Evolutionary conservation across 2,797 vertebrate species (phyloP).

Genomic region (Hipposideros larvatus): DNA sequence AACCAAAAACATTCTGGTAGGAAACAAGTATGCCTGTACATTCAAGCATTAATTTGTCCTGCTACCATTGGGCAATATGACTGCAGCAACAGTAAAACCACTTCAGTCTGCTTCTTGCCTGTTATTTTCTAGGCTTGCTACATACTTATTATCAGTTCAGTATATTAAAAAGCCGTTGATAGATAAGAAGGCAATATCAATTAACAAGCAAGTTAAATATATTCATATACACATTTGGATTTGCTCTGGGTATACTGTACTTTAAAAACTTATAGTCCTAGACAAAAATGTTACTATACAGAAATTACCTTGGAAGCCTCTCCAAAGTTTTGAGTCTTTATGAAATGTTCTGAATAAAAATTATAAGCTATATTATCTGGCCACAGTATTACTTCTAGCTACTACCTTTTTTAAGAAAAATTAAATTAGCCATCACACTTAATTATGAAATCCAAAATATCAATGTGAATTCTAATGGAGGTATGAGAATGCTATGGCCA

Average conservation of each 20-base stretch:
- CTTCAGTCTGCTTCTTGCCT: not conserved
- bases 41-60: not conserved
- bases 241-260: not conserved
- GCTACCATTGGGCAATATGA: not conserved
- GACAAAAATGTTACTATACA: slow-evolving; percentile 17
- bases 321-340: slow-evolving; percentile 17
- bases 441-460: slow-evolving; percentile 33
- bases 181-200: slow-evolving; percentile 28
- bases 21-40: not conserved
- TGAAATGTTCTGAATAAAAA: slow-evolving; percentile 61
- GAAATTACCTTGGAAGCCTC: slow-evolving; percentile 8
- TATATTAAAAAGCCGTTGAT: not conserved
- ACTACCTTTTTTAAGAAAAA: not conserved
- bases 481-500: not conserved
- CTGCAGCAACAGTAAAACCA: not conserved
- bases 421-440: slow-evolving; percentile 44
- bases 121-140: not conserved
- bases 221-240: not conserved
- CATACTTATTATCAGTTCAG: not conserved
- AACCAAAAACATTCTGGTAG: not conserved
- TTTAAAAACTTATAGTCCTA: not conserved
- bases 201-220: slow-evolving; percentile 16
- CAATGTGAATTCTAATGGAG: not conserved
- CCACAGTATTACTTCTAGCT: not conserved
- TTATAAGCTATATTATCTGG: not conserved